Evolutionary conservation across 2,888 invertebrate species (phyloP).

Genomic region (Ephialtes manifestator): DNA sequence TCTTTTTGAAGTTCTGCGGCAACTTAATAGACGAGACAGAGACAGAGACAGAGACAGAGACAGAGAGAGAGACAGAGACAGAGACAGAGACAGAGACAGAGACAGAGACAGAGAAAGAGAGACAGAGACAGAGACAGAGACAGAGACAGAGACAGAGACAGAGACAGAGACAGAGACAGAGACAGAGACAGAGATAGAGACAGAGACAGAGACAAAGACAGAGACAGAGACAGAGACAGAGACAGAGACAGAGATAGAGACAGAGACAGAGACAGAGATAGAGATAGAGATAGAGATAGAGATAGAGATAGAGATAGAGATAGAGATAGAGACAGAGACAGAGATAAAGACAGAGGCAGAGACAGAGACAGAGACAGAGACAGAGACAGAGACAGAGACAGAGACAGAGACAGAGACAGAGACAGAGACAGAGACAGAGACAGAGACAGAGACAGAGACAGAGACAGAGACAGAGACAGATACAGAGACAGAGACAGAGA

Average conservation of each 20-base stretch:
- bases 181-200: no score
- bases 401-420: slow-evolving; percentile 35
- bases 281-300: slow-evolving; percentile 41
- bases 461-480: slow-evolving; percentile 35
- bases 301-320: slow-evolving; percentile 52
- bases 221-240: slow-evolving; percentile 42
- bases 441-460: slow-evolving; percentile 51
- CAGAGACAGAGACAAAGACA: slow-evolving; percentile 43
- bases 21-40: slow-evolving; percentile 15
- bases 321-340: slow-evolving; percentile 49
- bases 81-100: no score
- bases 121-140: slow-evolving; percentile 44
- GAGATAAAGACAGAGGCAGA: slow-evolving; percentile 33
- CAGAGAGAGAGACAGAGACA: slow-evolving; percentile 46
- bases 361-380: slow-evolving; percentile 47
- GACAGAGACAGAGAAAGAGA: no score
- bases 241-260: slow-evolving; percentile 50
- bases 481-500: slow-evolving; percentile 47
- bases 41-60: slow-evolving; percentile 37
- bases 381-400: slow-evolving; percentile 51
- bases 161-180: slow-evolving; percentile 51
- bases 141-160: slow-evolving; percentile 39
- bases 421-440: slow-evolving; percentile 47
- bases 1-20: not conserved
- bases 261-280: slow-evolving; percentile 43